Evolutionary conservation across 1,140 invertebrate genomes (phyloP).

Genomic region (Nixonia krombeini): DNA sequence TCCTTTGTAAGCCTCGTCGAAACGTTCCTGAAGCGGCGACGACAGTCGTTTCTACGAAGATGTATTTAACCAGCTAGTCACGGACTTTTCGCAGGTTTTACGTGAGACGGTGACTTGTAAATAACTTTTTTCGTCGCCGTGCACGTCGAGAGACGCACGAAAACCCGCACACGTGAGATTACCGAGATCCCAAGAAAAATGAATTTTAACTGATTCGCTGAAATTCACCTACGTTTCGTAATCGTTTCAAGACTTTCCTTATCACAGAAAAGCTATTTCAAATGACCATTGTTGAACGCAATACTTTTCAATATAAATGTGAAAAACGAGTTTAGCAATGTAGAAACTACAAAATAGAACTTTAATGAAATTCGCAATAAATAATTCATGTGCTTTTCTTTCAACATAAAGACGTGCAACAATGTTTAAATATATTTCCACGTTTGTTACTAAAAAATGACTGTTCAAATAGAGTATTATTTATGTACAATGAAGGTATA

Average conservation of each 20-base stretch:
- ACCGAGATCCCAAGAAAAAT: constrained; percentile 22
- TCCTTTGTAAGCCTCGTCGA: constrained; percentile 45
- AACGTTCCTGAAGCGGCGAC: constrained; percentile 41
- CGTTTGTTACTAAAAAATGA: too few relatives aligned
- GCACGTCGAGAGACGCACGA: constrained; percentile 32
- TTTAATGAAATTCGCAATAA: too few relatives aligned
- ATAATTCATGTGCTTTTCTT: too few relatives aligned
- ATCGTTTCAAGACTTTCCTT: neutral
- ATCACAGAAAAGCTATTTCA: neutral
- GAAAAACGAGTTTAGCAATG: too few relatives aligned
- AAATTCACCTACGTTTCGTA: neutral
- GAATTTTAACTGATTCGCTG: constrained; percentile 17
- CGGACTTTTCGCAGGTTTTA: constrained; percentile 49
- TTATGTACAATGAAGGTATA: too few relatives aligned
- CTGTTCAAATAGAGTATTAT: too few relatives aligned
- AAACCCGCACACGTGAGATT: constrained; percentile 21
- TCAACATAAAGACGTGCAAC: too few relatives aligned
- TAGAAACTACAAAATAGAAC: too few relatives aligned
- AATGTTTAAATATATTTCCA: too few relatives aligned
- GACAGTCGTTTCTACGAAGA: constrained; percentile 45
- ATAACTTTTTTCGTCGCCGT: constrained; percentile 38
- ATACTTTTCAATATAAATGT: too few relatives aligned
- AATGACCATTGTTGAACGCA: too few relatives aligned
- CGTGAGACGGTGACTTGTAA: constrained; percentile 43
- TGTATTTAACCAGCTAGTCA: constrained; percentile 59